Percentiles rank a stretch among this genome's conserved stretches.
Evolutionary conservation across 2,797 vertebrate genomes (phyloP).

Genomic region (Sarcophilus harrisii): DNA sequence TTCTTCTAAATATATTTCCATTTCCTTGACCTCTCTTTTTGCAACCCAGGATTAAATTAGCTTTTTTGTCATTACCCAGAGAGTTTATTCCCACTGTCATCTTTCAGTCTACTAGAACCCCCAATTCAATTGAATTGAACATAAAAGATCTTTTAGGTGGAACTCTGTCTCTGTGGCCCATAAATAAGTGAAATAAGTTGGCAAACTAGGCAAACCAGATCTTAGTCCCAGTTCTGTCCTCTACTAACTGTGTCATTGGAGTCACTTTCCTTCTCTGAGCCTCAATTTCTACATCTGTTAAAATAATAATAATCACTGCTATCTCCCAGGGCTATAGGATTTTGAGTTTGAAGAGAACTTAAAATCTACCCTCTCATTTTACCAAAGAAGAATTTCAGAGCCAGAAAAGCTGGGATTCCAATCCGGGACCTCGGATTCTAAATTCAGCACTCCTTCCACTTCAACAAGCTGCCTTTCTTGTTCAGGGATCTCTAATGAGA

Average conservation of each 20-base stretch:
- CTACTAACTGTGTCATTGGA: background rate
- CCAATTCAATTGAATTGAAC: background rate
- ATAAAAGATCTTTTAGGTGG: background rate
- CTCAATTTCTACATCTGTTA: background rate
- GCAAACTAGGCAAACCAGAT: background rate
- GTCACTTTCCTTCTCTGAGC: background rate
- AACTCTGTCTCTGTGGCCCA: background rate
- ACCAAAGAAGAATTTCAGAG: background rate
- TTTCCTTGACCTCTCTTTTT: background rate
- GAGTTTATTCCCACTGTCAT: background rate
- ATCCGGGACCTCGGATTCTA: background rate
- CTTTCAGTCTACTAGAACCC: background rate
- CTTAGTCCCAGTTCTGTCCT: background rate
- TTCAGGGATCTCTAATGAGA: background rate
- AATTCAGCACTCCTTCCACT: background rate
- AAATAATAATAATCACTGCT: background rate
- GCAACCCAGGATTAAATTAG: background rate
- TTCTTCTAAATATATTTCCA: too few species aligned
- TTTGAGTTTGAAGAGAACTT: background rate
- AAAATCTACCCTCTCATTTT: background rate
- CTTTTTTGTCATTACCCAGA: background rate
- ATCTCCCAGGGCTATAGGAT: background rate
- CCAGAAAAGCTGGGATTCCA: background rate
- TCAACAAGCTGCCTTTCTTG: background rate
- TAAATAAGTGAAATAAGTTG: background rate